Base-by-base conservation (phyloP, 2,888 invertebrate genomes). In the Patella pellucida region DNA sequence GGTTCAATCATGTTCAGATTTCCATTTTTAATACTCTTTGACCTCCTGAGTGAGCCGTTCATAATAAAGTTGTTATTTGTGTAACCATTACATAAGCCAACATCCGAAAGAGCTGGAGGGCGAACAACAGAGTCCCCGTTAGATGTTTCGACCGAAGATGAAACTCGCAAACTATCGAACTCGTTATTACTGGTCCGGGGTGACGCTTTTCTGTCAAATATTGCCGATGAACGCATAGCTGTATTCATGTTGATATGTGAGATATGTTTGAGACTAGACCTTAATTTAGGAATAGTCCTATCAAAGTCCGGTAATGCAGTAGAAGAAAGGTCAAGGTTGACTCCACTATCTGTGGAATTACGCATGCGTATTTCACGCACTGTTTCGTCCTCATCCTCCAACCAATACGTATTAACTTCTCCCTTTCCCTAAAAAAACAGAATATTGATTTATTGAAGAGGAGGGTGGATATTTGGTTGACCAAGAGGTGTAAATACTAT, bases 381-480 rank as follows among this genome's bases (percentile, higher is more conserved):
- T 14, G 67, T 70, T 3, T 50, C 67, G 27, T 82, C 80, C 23
- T 82, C 79, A 0, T 71, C 72, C 56, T 73, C 31, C 31, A 91
- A 83, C 87, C 90, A 91, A 77, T 89, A 89, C 7, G 91, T 91
- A 74, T 83, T 84, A 77, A 89, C 86, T 52, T 84, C 80, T 1
- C 90, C 90, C 82, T 90, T 90, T 68, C 90, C 90, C 89, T 90
- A 77, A 19, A 82, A n/a, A 79, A 68, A 52, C 75, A 14, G 73
- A 69, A 74, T 70, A 68, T 56, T 12, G 9, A n/a, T 23, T 51
- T 52, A 4, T n/a, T 19, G n/a, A 31, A 52, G 16, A 23, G 7
- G 56, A 23, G 0, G 2, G 1, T 54, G 19, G 31, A 56, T 11
- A 54, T 52, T 0, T 41, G 9, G 41, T 41, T 41, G 41, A 9